These are phyloP conservation scores for Merodon equestris DNA, from an alignment of 2,888 invertebrate species.

Conservation along the genomic window DNA sequence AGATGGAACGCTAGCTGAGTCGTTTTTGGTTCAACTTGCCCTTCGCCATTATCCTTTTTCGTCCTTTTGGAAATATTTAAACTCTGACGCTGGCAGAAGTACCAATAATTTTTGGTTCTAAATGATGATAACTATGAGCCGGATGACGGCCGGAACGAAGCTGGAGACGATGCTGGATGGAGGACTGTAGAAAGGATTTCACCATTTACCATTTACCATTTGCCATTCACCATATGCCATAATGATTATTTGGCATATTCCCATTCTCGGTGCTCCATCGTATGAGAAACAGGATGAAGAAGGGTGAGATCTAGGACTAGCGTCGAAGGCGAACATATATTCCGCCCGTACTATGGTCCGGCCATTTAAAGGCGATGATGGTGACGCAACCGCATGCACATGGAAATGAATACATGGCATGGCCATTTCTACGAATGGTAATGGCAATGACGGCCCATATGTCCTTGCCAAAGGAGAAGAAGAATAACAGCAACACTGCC, in stretches of 20 bases:
- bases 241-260: conserved; percentile 66
- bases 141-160: not conserved
- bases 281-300: too few species aligned
- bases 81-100: conserved; percentile 53
- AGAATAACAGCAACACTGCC: conserved; percentile 28
- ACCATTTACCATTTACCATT: conserved; percentile 44
- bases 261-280: conserved; percentile 5
- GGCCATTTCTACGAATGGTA: conserved; percentile 58
- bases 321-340: not conserved
- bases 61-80: conserved; percentile 53
- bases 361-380: conserved; percentile 60
- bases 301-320: too few species aligned
- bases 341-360: conserved; percentile 9
- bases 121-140: conserved; percentile 69
- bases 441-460: conserved; percentile 64
- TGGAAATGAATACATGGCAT: conserved; percentile 62
- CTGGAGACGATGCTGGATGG: too few species aligned
- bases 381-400: conserved; percentile 65
- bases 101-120: conserved; percentile 65
- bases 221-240: conserved; percentile 59
- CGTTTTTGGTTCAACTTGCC: conserved; percentile 3
- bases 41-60: conserved; percentile 6
- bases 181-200: conserved; percentile 43
- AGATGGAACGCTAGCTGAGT: too few species aligned
- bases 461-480: conserved; percentile 63